phyloP scores from a whole-genome alignment of 2,797 vertebrate genomes.

The Rhynchonycteris naso region DNA sequence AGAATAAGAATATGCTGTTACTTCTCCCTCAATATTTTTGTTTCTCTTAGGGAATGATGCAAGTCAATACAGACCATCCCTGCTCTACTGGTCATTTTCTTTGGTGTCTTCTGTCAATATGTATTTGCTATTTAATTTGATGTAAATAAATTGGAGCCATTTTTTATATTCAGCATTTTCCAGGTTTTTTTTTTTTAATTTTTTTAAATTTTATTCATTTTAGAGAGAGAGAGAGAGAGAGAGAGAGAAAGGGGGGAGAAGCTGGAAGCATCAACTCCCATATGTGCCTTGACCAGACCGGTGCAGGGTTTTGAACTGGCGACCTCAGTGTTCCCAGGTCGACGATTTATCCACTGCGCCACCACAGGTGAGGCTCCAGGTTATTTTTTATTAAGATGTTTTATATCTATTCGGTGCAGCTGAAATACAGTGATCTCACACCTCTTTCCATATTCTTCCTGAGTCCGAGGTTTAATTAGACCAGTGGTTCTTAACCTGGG shows the following conservation, averaged over 20 bases:
- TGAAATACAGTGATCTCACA: neutral
- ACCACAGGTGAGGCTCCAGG: no score
- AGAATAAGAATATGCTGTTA: conserved; percentile 52
- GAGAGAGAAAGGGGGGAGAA: no score
- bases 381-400: conserved; percentile 30
- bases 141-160: neutral
- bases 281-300: no score
- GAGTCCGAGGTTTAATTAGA: neutral
- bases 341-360: no score
- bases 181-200: conserved; percentile 15
- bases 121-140: neutral
- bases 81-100: neutral
- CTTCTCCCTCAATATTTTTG: conserved; percentile 29
- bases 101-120: conserved; percentile 34
- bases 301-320: no score
- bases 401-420: neutral
- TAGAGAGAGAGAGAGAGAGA: no score
- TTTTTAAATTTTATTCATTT: no score
- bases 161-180: neutral
- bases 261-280: no score
- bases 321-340: no score
- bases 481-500: no score
- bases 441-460: neutral
- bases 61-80: neutral
- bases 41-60: conserved; percentile 15